Base-by-base conservation (phyloP, 2,113 vertebrate genomes). In the Pogona vitticeps region DNA sequence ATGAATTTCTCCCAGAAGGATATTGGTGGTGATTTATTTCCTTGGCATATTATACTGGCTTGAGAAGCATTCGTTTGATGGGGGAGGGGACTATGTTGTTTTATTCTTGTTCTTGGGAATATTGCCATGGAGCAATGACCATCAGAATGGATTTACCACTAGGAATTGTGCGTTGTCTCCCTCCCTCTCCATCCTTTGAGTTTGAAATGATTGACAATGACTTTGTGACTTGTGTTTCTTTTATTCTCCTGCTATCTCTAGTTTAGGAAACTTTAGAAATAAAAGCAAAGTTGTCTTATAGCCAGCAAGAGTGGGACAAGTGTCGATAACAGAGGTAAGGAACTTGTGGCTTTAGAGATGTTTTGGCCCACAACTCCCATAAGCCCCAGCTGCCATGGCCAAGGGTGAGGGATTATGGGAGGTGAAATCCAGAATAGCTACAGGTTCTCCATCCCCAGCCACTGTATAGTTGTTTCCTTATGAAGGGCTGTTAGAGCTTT, bases 261-360 rank as follows among this genome's bases (percentile, higher is more conserved):
- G 56, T n/a, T 65, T 75, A 23, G 36, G 36, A 84, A 76, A 33
- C 28, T 65, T 67, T 46, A 36, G 73, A 52, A 76, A 61, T 12
- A 6, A 9, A 84, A 38, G 7, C 31, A 46, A 65, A 40, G n/a
- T n/a, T 15, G 15, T 1, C 15, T 80, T 80, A n/a, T 28, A 0
- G 9, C 42, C 31, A 28, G 0, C 0, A 7, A 38, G 14, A 0
- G 0, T 1, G 40, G 52, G 36, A 21, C 13, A 26, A 58, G 23
- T 20, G 46, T 38, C 23, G 52, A 28, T 9, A 2, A 17, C 12
- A 58, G 1, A 5, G 31, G 18, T 3, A 17, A n/a, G 31, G 8
- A 58, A 31, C 40, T 75, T 21, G 40, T 75, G 40, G 1, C 23
- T 75, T 26, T 28, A 46, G 23, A 75, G n/a, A n/a, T 42, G 46